A percentile compares a stretch with the other conserved stretches of the same genome.
phyloP scores from a whole-genome alignment of 2,113 vertebrate genomes.

The Paradoxurus hermaphroditus region DNA sequence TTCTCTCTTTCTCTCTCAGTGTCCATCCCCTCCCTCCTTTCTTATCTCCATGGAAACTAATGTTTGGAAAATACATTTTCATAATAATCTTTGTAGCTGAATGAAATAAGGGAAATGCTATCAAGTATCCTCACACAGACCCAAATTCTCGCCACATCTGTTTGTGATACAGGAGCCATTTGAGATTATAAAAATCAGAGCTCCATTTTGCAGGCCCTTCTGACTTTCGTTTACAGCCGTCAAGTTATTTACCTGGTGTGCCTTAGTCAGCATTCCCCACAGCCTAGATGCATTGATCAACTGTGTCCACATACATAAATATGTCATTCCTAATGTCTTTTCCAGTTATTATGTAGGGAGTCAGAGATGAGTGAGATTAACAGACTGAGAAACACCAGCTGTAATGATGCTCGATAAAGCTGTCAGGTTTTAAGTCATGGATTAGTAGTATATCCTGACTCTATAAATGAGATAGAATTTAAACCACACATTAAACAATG shows the following conservation, averaged over 20 bases:
- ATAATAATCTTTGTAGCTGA: constrained; percentile 21
- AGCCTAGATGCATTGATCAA: constrained; percentile 54
- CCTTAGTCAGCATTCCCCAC: constrained; percentile 54
- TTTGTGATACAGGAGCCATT: constrained; percentile 46
- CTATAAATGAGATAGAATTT: constrained; percentile 68
- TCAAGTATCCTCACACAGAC: background rate
- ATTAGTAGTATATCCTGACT: constrained; percentile 56
- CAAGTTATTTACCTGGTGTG: constrained; percentile 53
- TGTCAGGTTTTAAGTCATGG: constrained; percentile 62
- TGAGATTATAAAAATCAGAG: constrained; percentile 59
- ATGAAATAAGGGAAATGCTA: constrained; percentile 10
- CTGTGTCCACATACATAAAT: constrained; percentile 62
- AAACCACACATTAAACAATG: constrained; percentile 36
- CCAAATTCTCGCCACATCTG: constrained; percentile 48
- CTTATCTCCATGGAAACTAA: background rate
- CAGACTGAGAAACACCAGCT: constrained; percentile 57
- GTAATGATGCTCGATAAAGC: constrained; percentile 62
- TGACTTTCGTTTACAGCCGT: constrained; percentile 24
- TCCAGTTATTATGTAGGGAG: constrained; percentile 65
- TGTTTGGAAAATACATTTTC: constrained; percentile 44
- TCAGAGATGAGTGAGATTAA: constrained; percentile 59
- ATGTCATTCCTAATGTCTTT: constrained; percentile 57
- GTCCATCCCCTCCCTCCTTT: background rate
- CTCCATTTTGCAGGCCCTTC: constrained; percentile 7
- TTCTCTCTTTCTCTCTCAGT: background rate